These are phyloP conservation scores for Dolichotis patagonum DNA, from an alignment of 2,113 vertebrate genomes.

Conservation along the genomic window DNA sequence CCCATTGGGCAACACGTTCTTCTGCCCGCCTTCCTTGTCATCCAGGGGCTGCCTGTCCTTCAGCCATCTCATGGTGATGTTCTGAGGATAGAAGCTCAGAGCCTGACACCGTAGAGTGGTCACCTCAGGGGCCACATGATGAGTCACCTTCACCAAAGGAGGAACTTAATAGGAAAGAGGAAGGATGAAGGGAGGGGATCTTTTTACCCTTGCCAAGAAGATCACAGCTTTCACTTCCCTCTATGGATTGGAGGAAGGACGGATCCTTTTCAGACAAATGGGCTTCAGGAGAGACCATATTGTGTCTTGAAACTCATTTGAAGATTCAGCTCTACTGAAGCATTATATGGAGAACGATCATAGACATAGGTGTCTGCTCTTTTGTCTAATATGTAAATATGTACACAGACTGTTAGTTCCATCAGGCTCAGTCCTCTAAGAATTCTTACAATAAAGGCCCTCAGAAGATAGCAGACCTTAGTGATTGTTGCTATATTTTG, in stretches of 20 bases:
- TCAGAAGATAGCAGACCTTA: background rate
- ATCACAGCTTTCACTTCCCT: background rate
- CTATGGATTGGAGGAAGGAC: background rate
- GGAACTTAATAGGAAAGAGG: constrained; percentile 58
- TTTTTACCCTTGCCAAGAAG: background rate
- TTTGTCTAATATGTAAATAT: background rate
- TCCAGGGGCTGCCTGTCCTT: constrained; percentile 54
- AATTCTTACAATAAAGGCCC: background rate
- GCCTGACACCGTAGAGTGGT: constrained; percentile 70
- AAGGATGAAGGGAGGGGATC: background rate
- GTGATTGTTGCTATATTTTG: background rate
- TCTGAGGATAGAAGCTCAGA: constrained; percentile 68
- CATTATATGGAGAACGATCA: fast-evolving
- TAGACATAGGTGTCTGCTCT: background rate
- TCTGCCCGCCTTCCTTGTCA: fast-evolving
- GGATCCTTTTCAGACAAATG: background rate
- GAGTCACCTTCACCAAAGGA: constrained; percentile 71
- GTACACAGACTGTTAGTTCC: background rate
- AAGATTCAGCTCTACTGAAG: background rate
- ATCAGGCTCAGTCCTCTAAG: background rate
- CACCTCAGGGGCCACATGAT: background rate
- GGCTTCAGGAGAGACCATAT: background rate
- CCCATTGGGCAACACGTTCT: constrained; percentile 55
- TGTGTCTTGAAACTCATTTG: background rate
- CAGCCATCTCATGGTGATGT: constrained; percentile 72